Percentiles rank a stretch among this genome's conserved stretches.
phyloP scores from a whole-genome alignment of 2,113 vertebrate species.

The Archilochus colubris region DNA sequence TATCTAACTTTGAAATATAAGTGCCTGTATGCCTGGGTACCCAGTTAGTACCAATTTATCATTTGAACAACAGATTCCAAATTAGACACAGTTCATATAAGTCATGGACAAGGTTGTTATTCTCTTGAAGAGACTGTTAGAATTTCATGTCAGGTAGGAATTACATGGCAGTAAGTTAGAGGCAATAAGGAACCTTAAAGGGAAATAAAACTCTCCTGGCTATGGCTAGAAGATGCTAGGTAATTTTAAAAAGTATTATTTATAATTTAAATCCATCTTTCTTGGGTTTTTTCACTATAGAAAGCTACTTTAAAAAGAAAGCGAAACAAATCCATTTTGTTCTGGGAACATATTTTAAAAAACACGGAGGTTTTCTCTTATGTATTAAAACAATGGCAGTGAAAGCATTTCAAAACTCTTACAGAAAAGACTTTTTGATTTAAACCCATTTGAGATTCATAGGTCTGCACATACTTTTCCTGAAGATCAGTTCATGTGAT shows the following conservation, averaged over 20 bases:
- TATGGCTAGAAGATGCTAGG: neutral
- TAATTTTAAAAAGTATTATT: neutral
- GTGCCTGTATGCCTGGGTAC: neutral
- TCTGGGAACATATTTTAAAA: neutral
- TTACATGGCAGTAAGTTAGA: neutral
- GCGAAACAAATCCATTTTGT: neutral
- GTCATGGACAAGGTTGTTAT: neutral
- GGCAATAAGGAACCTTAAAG: neutral
- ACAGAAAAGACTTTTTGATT: neutral
- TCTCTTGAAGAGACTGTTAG: neutral
- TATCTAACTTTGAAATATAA: neutral
- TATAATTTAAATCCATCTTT: neutral
- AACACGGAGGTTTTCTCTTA: neutral
- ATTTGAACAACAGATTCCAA: neutral
- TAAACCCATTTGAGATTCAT: neutral
- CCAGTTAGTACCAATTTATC: neutral
- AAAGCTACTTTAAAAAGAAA: neutral
- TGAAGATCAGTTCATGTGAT: neutral
- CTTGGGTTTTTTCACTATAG: neutral
- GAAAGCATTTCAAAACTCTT: neutral
- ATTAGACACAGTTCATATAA: neutral
- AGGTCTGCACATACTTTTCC: neutral
- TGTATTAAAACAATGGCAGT: neutral
- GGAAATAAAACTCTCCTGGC: neutral
- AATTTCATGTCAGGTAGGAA: neutral